phyloP scores from a whole-genome alignment of 1,140 invertebrate genomes.

The Asobara japonica region DNA sequence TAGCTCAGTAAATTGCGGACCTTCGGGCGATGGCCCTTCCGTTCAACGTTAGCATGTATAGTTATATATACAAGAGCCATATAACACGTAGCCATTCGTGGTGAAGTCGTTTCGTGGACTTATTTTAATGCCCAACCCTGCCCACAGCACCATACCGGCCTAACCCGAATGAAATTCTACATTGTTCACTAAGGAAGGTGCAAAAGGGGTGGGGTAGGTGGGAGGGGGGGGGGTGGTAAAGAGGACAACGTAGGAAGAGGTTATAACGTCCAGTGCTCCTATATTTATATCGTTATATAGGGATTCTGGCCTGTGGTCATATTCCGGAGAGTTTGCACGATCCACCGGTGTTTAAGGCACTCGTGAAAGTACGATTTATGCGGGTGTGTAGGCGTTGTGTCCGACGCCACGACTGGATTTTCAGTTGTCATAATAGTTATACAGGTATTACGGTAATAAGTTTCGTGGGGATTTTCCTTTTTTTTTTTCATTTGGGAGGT shows the following conservation, averaged over 20 bases:
- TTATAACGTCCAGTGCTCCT: conserved; percentile 47
- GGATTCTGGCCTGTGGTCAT: neutral
- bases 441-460: conserved; percentile 2
- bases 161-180: conserved; percentile 17
- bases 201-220: neutral
- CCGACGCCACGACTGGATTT: neutral
- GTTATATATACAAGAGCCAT: conserved; percentile 8
- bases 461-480: neutral
- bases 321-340: neutral
- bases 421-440: conserved; percentile 5
- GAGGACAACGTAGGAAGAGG: conserved; percentile 24
- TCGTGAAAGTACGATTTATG: conserved; percentile 9
- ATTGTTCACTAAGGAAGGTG: conserved; percentile 7
- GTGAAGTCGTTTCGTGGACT: conserved; percentile 29
- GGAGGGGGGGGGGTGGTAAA: conserved; percentile 2
- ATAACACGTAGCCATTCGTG: conserved; percentile 39
- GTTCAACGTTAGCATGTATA: conserved; percentile 24
- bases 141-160: neutral
- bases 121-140: conserved; percentile 12
- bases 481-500: too few relatives aligned
- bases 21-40: conserved; percentile 54
- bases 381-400: neutral
- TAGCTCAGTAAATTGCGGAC: conserved; percentile 62
- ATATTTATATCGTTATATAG: conserved; percentile 35
- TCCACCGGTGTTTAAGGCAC: neutral